phyloP scores from a whole-genome alignment of 2,797 vertebrate species.

The Lepus townsendii region DNA sequence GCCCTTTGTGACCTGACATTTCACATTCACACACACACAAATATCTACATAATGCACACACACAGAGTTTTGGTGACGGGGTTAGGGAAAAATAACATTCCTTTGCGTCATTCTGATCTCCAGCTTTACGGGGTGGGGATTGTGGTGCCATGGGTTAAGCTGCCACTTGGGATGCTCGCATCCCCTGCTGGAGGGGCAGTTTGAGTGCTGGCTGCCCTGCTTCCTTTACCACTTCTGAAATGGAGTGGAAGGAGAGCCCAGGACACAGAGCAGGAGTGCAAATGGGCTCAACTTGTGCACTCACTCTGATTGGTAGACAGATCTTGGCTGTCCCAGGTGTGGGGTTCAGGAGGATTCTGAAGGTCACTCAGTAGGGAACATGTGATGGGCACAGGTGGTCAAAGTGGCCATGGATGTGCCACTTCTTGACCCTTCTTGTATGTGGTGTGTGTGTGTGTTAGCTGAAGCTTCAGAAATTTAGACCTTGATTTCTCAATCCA shows the following conservation, averaged over 20 bases:
- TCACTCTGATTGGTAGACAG: background rate
- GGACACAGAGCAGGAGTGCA: background rate
- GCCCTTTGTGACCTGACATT: background rate
- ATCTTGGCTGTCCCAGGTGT: too few relatives aligned
- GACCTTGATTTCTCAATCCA: background rate
- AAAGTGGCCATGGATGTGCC: too few relatives aligned
- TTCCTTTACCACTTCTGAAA: background rate
- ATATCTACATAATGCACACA: background rate
- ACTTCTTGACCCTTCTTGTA: background rate
- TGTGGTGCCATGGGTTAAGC: too few relatives aligned
- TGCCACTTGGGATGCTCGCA: too few relatives aligned
- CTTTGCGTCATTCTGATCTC: background rate
- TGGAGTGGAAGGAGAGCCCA: rapidly evolving
- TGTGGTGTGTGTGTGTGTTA: too few relatives aligned
- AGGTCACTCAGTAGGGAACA: too few relatives aligned
- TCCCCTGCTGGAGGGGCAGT: too few relatives aligned
- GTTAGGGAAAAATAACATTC: background rate
- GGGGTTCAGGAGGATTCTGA: background rate
- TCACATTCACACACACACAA: background rate
- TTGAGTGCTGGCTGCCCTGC: too few relatives aligned
- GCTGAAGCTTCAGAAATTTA: background rate
- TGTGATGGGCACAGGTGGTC: too few relatives aligned
- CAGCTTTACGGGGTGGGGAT: background rate
- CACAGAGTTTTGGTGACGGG: background rate
- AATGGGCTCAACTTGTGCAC: background rate